Evolutionary conservation across 2,888 invertebrate species (phyloP), one percentile per base, ranked within the genome.

Genomic region (Shargacucullia verbasci): DNA sequence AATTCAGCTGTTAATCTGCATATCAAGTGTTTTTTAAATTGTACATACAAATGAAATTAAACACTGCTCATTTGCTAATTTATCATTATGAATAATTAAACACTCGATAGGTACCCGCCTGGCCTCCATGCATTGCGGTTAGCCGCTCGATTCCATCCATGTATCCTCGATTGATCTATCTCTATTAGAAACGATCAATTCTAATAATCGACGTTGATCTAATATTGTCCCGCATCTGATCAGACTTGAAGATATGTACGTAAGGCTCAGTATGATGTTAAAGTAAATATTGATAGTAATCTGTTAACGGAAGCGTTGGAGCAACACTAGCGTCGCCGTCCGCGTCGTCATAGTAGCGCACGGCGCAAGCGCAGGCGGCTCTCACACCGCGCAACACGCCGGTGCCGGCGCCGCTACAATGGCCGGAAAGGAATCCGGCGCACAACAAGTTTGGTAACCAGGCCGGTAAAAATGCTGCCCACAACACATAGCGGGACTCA

Each of bases 231-330:
- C 33, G 27, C 41, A 41, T 13, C 29, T 41, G 5, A 10, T 41
- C 27, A 15, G 14, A 1, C 27, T 14, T 1, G 13, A n/a, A 5
- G 14, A 48, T 10, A 14, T 11, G 7, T 9, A 29, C 13, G 45
- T 12, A 29, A 34, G 27, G 1, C n/a, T 11, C 40, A 20, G 1
- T 40, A 27, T 25, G 27, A 12, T 40, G 39, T 11, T n/a, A 1
- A 20, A 33, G 45, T 46, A 37, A 63, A 63, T 58, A 59, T 64
- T 63, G 64, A 58, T 20, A 35, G 34, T 15, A 49, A 34, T 37
- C 10, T 43, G 49, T 44, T 12, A 29, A 12, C 39, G 52, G 59
- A 63, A 63, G 59, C 20, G 49, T 1, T 33, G 2, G 25, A 14
- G 40, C 39, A 27, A 59, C 59, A 43, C 7, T 31, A 15, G n/a